Evolutionary conservation across 37 sponge, comb jelly and placozoan species (phyloP).

Genomic region (Dysidea cf. avara): DNA sequence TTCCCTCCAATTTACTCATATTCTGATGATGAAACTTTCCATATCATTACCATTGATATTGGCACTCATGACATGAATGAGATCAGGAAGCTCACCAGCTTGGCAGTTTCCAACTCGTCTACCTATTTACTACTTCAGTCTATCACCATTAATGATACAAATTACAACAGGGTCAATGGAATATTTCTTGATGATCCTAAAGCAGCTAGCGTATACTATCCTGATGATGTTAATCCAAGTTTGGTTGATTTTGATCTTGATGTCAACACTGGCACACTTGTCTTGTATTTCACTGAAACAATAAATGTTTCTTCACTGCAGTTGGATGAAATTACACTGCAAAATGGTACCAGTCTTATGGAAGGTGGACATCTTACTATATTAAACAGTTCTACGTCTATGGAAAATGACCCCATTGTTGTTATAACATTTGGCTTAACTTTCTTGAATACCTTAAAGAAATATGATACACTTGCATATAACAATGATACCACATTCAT

Average conservation of each 20-base stretch:
- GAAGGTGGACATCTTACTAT: constrained; percentile 28
- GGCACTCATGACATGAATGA: constrained; percentile 75
- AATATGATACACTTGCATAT: constrained; percentile 49
- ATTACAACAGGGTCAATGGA: constrained; percentile 54
- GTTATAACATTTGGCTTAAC: constrained; percentile 60
- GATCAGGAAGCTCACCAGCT: constrained; percentile 49
- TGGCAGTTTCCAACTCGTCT: constrained; percentile 60
- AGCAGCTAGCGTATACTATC: constrained; percentile 22
- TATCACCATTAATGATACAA: constrained; percentile 70
- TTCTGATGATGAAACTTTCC: constrained; percentile 39
- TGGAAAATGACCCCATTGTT: constrained; percentile 35
- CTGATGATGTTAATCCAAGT: constrained; percentile 56
- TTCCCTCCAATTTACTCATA: constrained; percentile 28
- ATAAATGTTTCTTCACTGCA: constrained; percentile 73
- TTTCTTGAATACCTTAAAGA: constrained; percentile 72
- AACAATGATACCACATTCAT: constrained; percentile 51
- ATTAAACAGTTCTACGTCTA: constrained; percentile 48
- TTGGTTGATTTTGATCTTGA: constrained; percentile 70
- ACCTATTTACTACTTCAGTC: constrained; percentile 48
- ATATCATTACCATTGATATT: constrained; percentile 47
- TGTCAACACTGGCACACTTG: constrained; percentile 59
- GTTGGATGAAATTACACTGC: constrained; percentile 46
- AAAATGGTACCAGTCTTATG: constrained; percentile 24
- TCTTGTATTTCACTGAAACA: constrained; percentile 77
- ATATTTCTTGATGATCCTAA: constrained; percentile 15